Conservation (phyloP, 2,888 invertebrate genomes). For the Unio delphinus region DNA sequence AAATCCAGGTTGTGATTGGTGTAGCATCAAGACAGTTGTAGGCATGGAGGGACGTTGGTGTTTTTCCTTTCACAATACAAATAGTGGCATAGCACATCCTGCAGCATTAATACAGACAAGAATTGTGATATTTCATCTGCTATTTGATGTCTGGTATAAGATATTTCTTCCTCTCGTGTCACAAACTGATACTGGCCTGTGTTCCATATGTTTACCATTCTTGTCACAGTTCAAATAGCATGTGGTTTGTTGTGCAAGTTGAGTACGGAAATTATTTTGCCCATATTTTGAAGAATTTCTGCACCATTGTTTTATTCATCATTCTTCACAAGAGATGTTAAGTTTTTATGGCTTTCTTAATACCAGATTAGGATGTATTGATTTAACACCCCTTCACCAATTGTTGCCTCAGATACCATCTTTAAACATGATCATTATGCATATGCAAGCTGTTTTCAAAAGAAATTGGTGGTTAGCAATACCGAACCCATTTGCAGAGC, state of each 20-base stretch:
- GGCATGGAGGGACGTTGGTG: slow-evolving; percentile 22
- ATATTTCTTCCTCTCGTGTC: background rate
- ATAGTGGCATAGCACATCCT: slow-evolving; percentile 16
- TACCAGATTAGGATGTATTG: background rate
- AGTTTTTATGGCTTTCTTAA: background rate
- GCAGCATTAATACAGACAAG: slow-evolving; percentile 3
- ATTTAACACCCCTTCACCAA: slow-evolving; percentile 1
- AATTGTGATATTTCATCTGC: background rate
- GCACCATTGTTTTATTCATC: too few relatives aligned
- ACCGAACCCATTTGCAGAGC: too few relatives aligned
- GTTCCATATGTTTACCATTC: background rate
- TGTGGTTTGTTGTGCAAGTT: too few relatives aligned
- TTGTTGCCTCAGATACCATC: background rate
- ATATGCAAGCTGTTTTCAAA: too few relatives aligned
- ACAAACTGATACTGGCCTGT: background rate
- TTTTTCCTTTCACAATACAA: slow-evolving; percentile 42
- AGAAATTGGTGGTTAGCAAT: too few relatives aligned
- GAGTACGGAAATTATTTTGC: too few relatives aligned
- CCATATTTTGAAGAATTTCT: too few relatives aligned
- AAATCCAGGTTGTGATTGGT: slow-evolving; percentile 28
- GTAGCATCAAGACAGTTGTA: slow-evolving; percentile 31
- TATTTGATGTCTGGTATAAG: background rate
- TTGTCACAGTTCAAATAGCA: slow-evolving; percentile 2
- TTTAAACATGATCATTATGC: too few relatives aligned
- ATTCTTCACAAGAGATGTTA: too few relatives aligned